phyloP scores from a whole-genome alignment of 2,888 invertebrate species.

The Antheraea yamamai region DNA sequence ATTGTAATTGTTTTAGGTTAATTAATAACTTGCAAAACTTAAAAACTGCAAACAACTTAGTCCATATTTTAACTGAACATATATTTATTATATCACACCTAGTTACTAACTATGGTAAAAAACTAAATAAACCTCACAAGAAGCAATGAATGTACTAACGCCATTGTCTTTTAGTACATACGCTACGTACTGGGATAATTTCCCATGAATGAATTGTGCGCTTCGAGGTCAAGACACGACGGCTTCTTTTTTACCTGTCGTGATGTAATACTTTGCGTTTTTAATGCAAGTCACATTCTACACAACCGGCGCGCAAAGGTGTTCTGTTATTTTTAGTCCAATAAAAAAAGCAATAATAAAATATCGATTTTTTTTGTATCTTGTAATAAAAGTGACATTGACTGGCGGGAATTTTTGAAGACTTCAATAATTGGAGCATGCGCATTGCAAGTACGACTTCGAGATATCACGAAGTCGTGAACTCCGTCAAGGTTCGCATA shows the following conservation, averaged over 20 bases:
- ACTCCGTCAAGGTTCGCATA: slow-evolving; percentile 40
- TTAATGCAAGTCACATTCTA: slow-evolving; percentile 50
- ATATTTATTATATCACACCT: too few relatives aligned
- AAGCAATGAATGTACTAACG: slow-evolving; percentile 24
- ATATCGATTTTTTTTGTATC: slow-evolving; percentile 3
- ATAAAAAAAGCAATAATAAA: neutral
- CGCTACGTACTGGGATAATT: slow-evolving; percentile 64
- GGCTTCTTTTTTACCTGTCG: slow-evolving; percentile 63
- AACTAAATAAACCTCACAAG: neutral
- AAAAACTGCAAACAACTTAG: too few relatives aligned
- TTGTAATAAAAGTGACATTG: slow-evolving; percentile 1
- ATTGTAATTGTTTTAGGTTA: too few relatives aligned
- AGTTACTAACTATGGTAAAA: too few relatives aligned
- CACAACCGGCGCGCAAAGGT: slow-evolving; percentile 28
- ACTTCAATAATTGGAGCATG: slow-evolving; percentile 48
- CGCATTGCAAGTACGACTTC: slow-evolving; percentile 37
- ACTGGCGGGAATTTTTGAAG: slow-evolving; percentile 48
- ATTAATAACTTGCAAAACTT: too few relatives aligned
- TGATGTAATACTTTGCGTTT: slow-evolving; percentile 65
- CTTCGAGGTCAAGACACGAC: slow-evolving; percentile 65
- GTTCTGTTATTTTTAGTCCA: slow-evolving; percentile 22
- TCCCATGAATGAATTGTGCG: slow-evolving; percentile 71
- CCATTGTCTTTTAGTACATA: slow-evolving; percentile 58
- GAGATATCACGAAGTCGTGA: slow-evolving; percentile 43
- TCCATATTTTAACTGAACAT: too few relatives aligned